phyloP scores from a whole-genome alignment of 1,140 invertebrate species.

The Cydia fagiglandana region DNA sequence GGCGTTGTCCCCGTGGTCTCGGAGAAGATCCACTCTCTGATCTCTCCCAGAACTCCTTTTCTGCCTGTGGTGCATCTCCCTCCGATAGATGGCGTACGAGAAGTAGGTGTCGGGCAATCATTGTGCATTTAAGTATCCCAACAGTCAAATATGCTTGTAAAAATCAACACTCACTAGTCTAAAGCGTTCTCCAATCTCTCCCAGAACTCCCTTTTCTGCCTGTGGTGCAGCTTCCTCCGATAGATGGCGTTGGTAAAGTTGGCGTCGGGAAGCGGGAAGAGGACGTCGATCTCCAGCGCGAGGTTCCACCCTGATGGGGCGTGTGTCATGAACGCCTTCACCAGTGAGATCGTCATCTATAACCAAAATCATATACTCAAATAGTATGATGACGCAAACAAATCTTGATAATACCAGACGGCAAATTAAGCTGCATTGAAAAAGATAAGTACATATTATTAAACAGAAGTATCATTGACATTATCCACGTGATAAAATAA shows the following conservation, averaged over 20 bases:
- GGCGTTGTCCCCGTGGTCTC: no score
- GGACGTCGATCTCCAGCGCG: conserved; percentile 64
- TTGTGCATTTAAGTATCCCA: conserved; percentile 30
- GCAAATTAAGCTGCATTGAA: no score
- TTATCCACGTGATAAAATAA: no score
- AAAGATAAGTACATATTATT: no score
- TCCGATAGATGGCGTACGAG: conserved; percentile 48
- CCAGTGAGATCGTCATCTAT: conserved; percentile 67
- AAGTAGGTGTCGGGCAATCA: conserved; percentile 49
- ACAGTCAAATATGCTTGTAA: background rate
- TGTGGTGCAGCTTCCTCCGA: conserved; percentile 61
- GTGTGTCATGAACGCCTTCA: conserved; percentile 68
- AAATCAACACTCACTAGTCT: conserved; percentile 56
- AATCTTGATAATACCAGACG: no score
- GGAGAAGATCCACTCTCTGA: no score
- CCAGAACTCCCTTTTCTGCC: conserved; percentile 70
- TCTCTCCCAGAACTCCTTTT: conserved; percentile 65
- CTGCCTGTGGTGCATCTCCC: conserved; percentile 64
- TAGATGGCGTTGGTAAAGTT: conserved; percentile 49
- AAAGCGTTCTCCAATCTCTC: conserved; percentile 57
- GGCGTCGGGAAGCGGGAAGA: conserved; percentile 56
- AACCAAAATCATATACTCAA: no score
- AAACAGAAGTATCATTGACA: no score
- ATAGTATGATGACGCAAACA: no score
- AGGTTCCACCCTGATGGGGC: conserved; percentile 72